These are phyloP conservation scores for Seriola dumerili DNA, from an alignment of 2,113 vertebrate genomes.

Conservation along the genomic window DNA sequence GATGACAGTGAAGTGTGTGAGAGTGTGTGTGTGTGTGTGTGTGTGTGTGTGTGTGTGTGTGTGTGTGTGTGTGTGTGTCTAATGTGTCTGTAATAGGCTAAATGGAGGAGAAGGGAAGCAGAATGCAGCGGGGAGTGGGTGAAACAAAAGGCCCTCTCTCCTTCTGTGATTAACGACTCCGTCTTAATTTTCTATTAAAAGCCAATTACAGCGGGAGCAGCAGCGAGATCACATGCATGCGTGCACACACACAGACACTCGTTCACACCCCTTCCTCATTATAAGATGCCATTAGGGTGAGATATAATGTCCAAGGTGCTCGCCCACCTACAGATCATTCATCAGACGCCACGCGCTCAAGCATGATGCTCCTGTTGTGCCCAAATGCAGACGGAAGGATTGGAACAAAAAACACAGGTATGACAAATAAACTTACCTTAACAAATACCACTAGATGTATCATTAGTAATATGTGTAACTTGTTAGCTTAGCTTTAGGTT, in stretches of 20 bases:
- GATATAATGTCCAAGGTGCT: slow-evolving; percentile 72
- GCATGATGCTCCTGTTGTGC: slow-evolving; percentile 42
- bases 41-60: slow-evolving; percentile 39
- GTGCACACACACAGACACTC: slow-evolving; percentile 27
- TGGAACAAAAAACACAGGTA: neutral
- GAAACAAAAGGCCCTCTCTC: slow-evolving; percentile 72
- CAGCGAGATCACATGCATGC: slow-evolving; percentile 60
- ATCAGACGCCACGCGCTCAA: slow-evolving; percentile 52
- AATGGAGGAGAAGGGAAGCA: slow-evolving; percentile 80
- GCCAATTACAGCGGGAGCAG: slow-evolving; percentile 82
- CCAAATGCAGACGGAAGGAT: slow-evolving; percentile 7
- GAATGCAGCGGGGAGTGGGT: slow-evolving; percentile 75
- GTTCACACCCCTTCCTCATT: slow-evolving; percentile 58
- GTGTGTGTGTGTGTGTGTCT: slow-evolving; percentile 59
- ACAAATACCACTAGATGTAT: neutral
- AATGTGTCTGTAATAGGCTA: slow-evolving; percentile 77
- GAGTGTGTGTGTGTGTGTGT: slow-evolving; percentile 44
- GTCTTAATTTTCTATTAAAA: slow-evolving; percentile 88
- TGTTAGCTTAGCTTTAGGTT: neutral
- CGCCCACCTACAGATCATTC: slow-evolving; percentile 66
- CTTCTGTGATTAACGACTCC: slow-evolving; percentile 83
- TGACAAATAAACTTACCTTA: neutral
- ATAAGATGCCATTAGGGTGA: slow-evolving; percentile 69
- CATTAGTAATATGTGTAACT: neutral
- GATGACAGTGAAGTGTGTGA: slow-evolving; percentile 32